Evolutionary conservation across 2,113 vertebrate species (phyloP), one percentile per base, ranked within the genome.

Genomic region (Pantherophis guttatus): DNA sequence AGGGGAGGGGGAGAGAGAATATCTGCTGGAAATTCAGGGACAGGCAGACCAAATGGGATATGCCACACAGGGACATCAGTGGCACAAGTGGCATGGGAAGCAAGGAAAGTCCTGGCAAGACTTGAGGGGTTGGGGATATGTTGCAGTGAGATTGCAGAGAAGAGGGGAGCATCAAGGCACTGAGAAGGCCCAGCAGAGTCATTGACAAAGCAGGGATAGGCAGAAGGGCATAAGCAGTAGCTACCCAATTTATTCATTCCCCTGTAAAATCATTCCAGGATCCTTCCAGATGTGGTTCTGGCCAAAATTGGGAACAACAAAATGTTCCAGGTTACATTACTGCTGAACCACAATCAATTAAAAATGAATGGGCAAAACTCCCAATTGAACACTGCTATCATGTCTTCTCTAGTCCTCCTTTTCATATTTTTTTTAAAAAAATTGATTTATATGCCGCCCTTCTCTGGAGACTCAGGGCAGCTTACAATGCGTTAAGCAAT

Each of bases 331-430:
- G 70, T 81, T 81, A 39, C 17, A 81, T 81, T 81, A 39, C 33
- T 39, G 70, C 70, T 39, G 33, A 81, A 81, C 33, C 70, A 81
- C n/a, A 19, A n/a, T 8, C n/a, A 75, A 19, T 75, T 19, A 75
- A 19, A 75, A 75, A 39, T 33, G n/a, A n/a, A 33, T 39, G n/a
- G 70, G n/a, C 15, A 33, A 33, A 75, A 75, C n/a, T 17, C 59
- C 59, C 59, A 62, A 29, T 4, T 26, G 59, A 62, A 62, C 59
- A 62, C 10, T 29, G 94, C 96, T 97, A 97, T 93, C 98, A 98
- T 97, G 95, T 93, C 59, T 62, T 26, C 26, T 26, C 24, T 62
- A 26, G 59, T 62, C 59, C 59, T 62, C 10, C 24, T 62, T 62
- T 29, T 29, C 59, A 44, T 44, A 44, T 44, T 44, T 44, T 44